Evolutionary conservation across 2,888 invertebrate species (phyloP).

Genomic region (Eudemis profundana): DNA sequence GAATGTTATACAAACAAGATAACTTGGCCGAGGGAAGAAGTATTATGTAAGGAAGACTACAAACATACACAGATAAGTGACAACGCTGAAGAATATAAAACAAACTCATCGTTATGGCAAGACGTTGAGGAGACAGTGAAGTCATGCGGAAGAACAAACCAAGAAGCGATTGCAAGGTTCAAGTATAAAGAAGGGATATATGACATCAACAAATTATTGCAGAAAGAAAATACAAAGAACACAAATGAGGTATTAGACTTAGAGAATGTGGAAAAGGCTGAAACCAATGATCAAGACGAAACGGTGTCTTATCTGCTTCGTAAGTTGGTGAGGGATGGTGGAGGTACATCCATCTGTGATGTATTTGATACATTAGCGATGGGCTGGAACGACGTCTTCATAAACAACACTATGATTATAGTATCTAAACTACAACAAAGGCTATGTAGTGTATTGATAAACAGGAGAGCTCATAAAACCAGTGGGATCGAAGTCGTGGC

Average conservation of each 20-base stretch:
- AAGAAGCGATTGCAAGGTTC: no score
- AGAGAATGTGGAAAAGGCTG: conserved; percentile 3
- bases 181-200: not conserved
- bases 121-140: no score
- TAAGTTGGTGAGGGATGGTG: no score
- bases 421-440: conserved; percentile 50
- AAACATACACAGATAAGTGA: not conserved
- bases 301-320: no score
- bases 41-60: not conserved
- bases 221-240: conserved; percentile 10
- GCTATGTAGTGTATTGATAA: conserved; percentile 44
- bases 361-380: conserved; percentile 45
- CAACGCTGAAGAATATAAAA: not conserved
- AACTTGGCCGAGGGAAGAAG: not conserved
- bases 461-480: conserved; percentile 73
- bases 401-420: conserved; percentile 49
- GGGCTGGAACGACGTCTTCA: conserved; percentile 43
- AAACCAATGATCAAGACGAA: conserved; percentile 8
- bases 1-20: not conserved
- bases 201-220: not conserved
- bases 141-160: no score
- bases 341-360: conserved; percentile 44
- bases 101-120: not conserved
- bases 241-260: not conserved
- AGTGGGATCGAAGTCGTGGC: conserved; percentile 80